Conservation (phyloP, 2,888 invertebrate genomes). For the Byasa hedistus region DNA sequence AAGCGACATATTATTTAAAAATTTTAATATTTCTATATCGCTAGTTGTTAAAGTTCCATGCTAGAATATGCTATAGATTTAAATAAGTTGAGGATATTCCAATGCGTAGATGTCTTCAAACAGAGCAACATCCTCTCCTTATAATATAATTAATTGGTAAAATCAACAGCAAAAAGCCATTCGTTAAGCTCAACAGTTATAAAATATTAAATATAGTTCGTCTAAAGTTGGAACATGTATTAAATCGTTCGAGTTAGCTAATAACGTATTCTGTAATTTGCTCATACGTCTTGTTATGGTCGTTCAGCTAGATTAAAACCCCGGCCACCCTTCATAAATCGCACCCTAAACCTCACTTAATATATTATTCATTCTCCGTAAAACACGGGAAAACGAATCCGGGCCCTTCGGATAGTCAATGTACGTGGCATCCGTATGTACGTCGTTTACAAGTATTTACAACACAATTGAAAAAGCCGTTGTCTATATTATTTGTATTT, state of each 20-base stretch:
- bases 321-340: slow-evolving; percentile 75
- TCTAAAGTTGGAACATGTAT: slow-evolving; percentile 64
- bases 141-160: slow-evolving; percentile 1
- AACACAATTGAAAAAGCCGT: slow-evolving; percentile 46
- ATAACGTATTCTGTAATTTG: slow-evolving; percentile 77
- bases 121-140: neutral
- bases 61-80: too few species aligned
- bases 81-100: too few species aligned
- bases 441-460: slow-evolving; percentile 44
- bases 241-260: slow-evolving; percentile 65
- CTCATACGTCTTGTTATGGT: slow-evolving; percentile 77
- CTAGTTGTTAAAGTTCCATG: too few species aligned
- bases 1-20: slow-evolving; percentile 2
- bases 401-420: slow-evolving; percentile 63
- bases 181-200: slow-evolving; percentile 24
- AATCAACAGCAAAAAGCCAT: neutral
- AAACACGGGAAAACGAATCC: slow-evolving; percentile 68
- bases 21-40: too few species aligned
- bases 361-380: slow-evolving; percentile 68
- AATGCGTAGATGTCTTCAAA: neutral
- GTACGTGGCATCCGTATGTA: slow-evolving; percentile 35
- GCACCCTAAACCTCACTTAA: slow-evolving; percentile 60
- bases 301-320: slow-evolving; percentile 75
- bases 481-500: neutral
- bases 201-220: slow-evolving; percentile 34